Evolutionary conservation across 1,140 invertebrate species (phyloP), one percentile per base, ranked within the genome.

Genomic region (Akabosia matsudoensis): DNA sequence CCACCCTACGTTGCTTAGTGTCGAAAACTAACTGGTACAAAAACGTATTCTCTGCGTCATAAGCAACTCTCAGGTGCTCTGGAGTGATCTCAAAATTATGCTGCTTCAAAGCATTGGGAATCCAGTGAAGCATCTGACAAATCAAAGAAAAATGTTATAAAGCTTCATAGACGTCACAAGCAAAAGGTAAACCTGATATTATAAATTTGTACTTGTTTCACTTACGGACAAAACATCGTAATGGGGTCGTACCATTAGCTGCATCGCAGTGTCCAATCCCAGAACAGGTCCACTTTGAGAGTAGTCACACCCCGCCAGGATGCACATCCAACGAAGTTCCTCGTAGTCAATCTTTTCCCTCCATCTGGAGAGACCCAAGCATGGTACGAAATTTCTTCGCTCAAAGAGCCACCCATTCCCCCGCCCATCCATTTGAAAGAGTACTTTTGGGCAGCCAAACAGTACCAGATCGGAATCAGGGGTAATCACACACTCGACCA

Each of bases 221-320:
- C n/a, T 4, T 79, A 78, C 70, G 28, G 70, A 76, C 79, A 34
- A 72, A 64, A 88, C 82, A 84, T 90, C 88, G 73, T 86, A 81
- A 82, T 90, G 88, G 75, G 85, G 88, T 22, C 91, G 92, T 75
- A 89, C 87, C 18, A 98, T 91, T 83, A 99, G 96, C 85, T 97
- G 96, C 76, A 89, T 90, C 2, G 97, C 96, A 85, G 96, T 98
- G 0, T 85, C 90, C 24, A 99, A 84, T 0, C 98, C 98, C 78
- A 99, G 94, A 1, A 97, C 97, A n/a, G 92, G 92, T 28, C 99
- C 83, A 1, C 94, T 97, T 7, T 92, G 86, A 7, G 98, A 86
- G 84, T 99, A 99, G 88, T 99, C 97, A 88, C 97, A 99, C 2
- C 97, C 97, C 22, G 95, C 96, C 75, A 99, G 85, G 80, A 99